These are phyloP conservation scores for Tachina lurida DNA, from an alignment of 2,888 invertebrate genomes.

Conservation along the genomic window DNA sequence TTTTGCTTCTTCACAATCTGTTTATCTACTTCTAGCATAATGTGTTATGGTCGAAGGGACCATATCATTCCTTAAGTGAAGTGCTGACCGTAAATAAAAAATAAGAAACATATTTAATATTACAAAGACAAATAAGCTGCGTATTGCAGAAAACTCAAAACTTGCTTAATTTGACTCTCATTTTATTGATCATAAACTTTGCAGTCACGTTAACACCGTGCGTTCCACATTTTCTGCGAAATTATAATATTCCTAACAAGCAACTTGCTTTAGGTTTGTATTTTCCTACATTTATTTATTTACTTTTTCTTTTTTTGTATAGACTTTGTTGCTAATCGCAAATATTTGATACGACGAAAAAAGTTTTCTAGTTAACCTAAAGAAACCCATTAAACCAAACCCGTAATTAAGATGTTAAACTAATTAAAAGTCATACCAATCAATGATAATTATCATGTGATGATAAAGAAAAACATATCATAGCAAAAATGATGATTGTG, in stretches of 20 bases:
- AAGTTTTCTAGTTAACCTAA: conserved; percentile 22
- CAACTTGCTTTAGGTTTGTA: not conserved
- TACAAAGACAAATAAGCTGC: no score
- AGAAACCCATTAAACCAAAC: conserved; percentile 24
- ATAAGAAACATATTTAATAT: no score
- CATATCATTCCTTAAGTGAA: no score
- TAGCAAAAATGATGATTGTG: conserved; percentile 7
- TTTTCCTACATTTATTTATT: not conserved
- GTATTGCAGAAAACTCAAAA: not conserved
- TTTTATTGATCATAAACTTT: not conserved
- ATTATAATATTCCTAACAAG: no score
- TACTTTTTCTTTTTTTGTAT: not conserved
- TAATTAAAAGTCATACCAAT: conserved; percentile 69
- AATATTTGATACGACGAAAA: conserved; percentile 20
- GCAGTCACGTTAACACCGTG: not conserved
- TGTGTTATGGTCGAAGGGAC: no score
- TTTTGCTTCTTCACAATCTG: no score
- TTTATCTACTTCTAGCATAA: no score
- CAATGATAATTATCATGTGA: conserved; percentile 63
- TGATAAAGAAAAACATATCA: conserved; percentile 46
- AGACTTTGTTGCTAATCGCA: conserved; percentile 17
- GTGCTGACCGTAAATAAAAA: no score
- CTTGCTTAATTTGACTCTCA: not conserved
- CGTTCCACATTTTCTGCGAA: no score
- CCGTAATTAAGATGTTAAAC: conserved; percentile 67